Conservation (phyloP, 2,797 vertebrate species). For the Neostethus bicornis region DNA sequence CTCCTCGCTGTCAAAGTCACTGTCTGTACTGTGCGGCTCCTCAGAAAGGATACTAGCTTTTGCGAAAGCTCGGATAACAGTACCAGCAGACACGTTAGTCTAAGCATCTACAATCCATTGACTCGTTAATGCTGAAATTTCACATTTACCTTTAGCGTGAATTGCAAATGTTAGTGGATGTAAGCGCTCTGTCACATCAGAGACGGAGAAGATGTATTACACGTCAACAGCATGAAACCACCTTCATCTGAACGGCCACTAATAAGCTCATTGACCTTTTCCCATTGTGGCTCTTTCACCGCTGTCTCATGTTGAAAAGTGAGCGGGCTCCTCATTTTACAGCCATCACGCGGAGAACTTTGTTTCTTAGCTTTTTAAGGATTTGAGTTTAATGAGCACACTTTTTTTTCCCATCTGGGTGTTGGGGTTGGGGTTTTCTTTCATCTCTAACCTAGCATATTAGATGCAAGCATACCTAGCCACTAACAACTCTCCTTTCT, state of each 20-base stretch:
- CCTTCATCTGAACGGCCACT: constrained; percentile 72
- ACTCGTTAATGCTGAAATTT: too few species aligned
- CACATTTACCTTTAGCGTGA: constrained; percentile 41
- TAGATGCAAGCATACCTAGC: constrained; percentile 46
- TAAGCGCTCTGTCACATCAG: constrained; percentile 52
- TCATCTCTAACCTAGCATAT: constrained; percentile 54
- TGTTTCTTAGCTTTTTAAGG: constrained; percentile 56
- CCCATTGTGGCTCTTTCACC: constrained; percentile 51
- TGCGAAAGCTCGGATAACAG: too few species aligned
- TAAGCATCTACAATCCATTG: too few species aligned
- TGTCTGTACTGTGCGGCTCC: too few species aligned
- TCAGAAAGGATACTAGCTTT: too few species aligned
- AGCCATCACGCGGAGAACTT: constrained; percentile 42
- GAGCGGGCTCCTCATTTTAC: constrained; percentile 39
- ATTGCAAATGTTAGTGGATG: constrained; percentile 60
- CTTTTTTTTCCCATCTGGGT: constrained; percentile 39
- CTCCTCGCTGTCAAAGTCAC: too few species aligned
- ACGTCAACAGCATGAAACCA: constrained; percentile 69
- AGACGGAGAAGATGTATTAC: constrained; percentile 48
- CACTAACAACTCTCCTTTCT: constrained; percentile 50
- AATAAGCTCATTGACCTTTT: constrained; percentile 84
- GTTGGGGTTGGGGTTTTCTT: constrained; percentile 46
- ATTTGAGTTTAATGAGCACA: constrained; percentile 62
- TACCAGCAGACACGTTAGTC: too few species aligned
- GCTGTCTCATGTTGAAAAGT: constrained; percentile 56